phyloP scores from a whole-genome alignment of 1,140 invertebrate species.

The Hetaerina americana region DNA sequence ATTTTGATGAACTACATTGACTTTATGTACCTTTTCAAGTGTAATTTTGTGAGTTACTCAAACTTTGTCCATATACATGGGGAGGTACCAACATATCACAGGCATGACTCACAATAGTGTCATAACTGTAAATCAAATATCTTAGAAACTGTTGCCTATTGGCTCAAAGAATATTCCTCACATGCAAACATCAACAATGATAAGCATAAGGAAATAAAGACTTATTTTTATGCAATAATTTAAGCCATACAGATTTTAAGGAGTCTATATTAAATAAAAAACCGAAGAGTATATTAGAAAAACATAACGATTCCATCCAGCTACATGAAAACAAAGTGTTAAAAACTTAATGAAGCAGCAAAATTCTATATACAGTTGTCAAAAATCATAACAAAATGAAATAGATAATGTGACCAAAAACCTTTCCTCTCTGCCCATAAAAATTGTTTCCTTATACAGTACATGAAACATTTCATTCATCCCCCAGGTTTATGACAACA shows the following conservation, averaged over 20 bases:
- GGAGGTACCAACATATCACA: conserved; percentile 7
- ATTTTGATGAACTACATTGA: background rate
- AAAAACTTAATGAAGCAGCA: background rate
- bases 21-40: background rate
- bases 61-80: background rate
- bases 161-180: background rate
- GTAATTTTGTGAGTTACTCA: background rate
- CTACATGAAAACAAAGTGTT: background rate
- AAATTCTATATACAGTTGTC: background rate
- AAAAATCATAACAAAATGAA: background rate
- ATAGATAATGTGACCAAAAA: background rate
- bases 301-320: background rate
- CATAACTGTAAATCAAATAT: background rate
- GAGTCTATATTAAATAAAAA: background rate
- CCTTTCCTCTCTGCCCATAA: background rate
- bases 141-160: background rate
- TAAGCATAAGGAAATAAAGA: background rate
- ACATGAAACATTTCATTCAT: background rate
- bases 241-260: background rate
- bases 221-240: background rate
- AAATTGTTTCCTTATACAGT: background rate
- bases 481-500: background rate
- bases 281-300: background rate
- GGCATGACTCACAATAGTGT: conserved; percentile 1
- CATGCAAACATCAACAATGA: background rate